Conservation (phyloP, 2,797 vertebrate species). For the Tapera naevia region DNA sequence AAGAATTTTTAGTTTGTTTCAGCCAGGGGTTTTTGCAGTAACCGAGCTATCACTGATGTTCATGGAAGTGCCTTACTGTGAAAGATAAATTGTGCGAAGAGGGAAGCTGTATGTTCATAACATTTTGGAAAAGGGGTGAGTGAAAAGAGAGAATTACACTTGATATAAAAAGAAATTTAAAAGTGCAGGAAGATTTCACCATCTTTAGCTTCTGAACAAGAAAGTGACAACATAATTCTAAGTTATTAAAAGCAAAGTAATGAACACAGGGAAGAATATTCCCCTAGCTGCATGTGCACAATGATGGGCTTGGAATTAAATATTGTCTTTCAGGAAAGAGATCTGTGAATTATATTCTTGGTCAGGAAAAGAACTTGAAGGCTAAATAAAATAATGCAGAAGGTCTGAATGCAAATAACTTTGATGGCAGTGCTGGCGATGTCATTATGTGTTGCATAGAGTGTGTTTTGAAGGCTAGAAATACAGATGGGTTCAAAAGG, state of each 20-base stretch:
- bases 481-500: neutral
- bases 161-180: neutral
- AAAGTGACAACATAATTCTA: neutral
- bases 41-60: neutral
- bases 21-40: neutral
- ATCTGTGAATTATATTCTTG: neutral
- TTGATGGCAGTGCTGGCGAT: neutral
- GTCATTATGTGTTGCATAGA: neutral
- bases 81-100: neutral
- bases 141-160: neutral
- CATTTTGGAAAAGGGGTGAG: neutral
- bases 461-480: neutral
- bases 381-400: neutral
- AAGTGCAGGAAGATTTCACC: neutral
- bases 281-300: accelerated
- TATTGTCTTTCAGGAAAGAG: neutral
- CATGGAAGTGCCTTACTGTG: accelerated
- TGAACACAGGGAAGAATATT: neutral
- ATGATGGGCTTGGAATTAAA: neutral
- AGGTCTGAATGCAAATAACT: neutral
- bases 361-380: neutral
- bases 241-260: neutral
- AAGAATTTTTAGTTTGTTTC: neutral
- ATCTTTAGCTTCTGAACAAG: neutral
- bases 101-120: neutral